Evolutionary conservation across 2,113 vertebrate genomes (phyloP), one percentile per base, ranked within the genome.

Genomic region (Phrynosoma blainvillii): DNA sequence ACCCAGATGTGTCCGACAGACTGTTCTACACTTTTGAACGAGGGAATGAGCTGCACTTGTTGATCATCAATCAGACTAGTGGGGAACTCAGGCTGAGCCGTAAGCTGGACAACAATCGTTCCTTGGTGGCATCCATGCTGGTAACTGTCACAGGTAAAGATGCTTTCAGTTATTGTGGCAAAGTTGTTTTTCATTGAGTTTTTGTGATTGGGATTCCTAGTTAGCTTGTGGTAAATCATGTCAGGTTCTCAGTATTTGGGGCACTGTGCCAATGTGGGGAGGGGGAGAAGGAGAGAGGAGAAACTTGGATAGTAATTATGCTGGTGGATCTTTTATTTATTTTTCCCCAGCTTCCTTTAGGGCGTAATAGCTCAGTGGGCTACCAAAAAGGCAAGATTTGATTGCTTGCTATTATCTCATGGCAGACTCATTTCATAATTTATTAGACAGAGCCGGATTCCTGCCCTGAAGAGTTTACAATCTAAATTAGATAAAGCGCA

Each of bases 51-150:
- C 96, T 99, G 71, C 98, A 98, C 96, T 97, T 99, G 94, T 97
- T 99, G 95, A 97, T 99, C 71, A 97, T 99, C 76, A 99, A 99
- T 96, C 98, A 98, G 79, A 98, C 98, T 2, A 99, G 98, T 0
- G 99, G 99, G 79, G 99, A 99, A 91, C 98, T 99, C 92, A 96
- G 98, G 71, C 98, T 99, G 93, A 99, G 98, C 93, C 97, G 98
- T 89, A 98, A 99, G 93, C 96, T 99, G 95, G 98, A 99, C 97
- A 99, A 99, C 97, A 99, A 99, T 95, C 98, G 98, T 80, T 98
- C 98, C 0, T 97, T 99, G 85, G 97, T 99, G 93, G 99, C 99
- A 85, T 98, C 98, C 94, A 99, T 99, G 99, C 95, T 98, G 96
- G 97, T 99, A 96, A 98, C 98, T 0, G 98, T 99, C 93, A 98